Evolutionary conservation across 2,113 vertebrate genomes (phyloP).

Genomic region (Patagioenas fasciata): DNA sequence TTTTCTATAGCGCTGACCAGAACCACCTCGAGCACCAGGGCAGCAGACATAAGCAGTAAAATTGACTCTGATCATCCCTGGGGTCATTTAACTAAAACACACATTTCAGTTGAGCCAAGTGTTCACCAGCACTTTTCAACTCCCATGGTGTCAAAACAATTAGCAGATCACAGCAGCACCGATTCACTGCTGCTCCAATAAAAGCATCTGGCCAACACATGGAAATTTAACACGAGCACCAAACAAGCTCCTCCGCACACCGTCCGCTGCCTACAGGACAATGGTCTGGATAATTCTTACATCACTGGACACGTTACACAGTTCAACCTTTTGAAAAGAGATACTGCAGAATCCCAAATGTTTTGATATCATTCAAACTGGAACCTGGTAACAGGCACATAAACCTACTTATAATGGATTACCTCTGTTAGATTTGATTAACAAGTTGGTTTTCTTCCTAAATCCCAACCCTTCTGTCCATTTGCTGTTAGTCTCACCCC

Average conservation of each 20-base stretch:
- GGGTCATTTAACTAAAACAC: conserved; percentile 58
- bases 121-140: conserved; percentile 33
- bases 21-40: conserved; percentile 25
- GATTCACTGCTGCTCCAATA: background rate
- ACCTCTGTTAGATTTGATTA: background rate
- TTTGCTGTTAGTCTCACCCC: background rate
- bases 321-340: background rate
- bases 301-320: background rate
- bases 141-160: conserved; percentile 63
- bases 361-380: background rate
- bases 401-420: background rate
- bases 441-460: background rate
- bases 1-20: conserved; percentile 53
- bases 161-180: conserved; percentile 36
- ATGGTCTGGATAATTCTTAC: background rate
- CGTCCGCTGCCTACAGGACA: background rate
- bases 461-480: background rate
- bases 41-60: conserved; percentile 47
- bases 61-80: conserved; percentile 56
- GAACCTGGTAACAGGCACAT: background rate
- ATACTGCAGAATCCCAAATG: background rate
- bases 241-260: background rate
- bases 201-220: conserved; percentile 56
- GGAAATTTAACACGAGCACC: background rate
- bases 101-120: conserved; percentile 48